phyloP scores from a whole-genome alignment of 2,113 vertebrate genomes.

The Mastomys natalensis region DNA sequence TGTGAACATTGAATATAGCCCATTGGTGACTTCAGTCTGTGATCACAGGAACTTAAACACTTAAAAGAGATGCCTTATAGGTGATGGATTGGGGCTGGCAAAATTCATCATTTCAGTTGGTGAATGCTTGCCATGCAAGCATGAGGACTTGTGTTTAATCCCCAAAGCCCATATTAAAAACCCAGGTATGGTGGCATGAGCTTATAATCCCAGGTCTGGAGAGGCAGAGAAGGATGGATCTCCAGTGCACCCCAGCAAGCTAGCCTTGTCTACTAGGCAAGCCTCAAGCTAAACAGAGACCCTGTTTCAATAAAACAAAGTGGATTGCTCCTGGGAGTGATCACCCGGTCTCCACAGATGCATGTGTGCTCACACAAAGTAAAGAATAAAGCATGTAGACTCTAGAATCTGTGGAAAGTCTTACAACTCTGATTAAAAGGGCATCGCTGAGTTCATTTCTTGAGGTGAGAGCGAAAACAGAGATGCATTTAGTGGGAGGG shows the following conservation, averaged over 20 bases:
- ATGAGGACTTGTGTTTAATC: neutral
- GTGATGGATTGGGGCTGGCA: neutral
- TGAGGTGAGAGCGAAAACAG: constrained; percentile 43
- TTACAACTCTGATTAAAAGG: neutral
- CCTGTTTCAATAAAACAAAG: neutral
- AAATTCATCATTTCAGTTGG: neutral
- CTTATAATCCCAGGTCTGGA: neutral
- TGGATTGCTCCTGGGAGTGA: neutral
- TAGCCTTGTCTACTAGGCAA: neutral
- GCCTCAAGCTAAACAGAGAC: neutral
- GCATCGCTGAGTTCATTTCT: neutral
- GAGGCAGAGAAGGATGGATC: neutral
- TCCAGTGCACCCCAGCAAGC: neutral
- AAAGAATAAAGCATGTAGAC: neutral
- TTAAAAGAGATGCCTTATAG: neutral
- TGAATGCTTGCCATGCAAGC: neutral
- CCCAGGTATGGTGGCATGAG: neutral
- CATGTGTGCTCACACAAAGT: neutral
- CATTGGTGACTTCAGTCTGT: neutral
- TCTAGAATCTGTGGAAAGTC: neutral
- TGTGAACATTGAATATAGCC: neutral
- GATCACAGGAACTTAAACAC: constrained; percentile 10
- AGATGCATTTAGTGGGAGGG: neutral
- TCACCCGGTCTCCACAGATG: neutral
- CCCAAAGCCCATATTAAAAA: neutral